Base-by-base conservation (phyloP, 2,797 vertebrate genomes). In the Chromis chromis region DNA sequence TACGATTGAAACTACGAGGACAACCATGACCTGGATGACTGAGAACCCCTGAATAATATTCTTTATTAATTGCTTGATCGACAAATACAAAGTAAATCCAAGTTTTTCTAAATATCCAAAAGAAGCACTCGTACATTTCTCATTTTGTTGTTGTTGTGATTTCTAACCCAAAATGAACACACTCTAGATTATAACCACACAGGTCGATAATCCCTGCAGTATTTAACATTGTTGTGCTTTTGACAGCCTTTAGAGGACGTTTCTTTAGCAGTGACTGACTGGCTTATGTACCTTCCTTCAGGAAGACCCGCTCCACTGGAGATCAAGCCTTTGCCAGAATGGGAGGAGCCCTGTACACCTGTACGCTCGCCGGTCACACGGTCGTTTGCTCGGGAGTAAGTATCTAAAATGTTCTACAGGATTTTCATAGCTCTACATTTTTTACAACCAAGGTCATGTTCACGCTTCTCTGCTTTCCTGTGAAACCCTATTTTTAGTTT, bases 331-430 rank as follows among this genome's bases (percentile, higher is more conserved):
- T 76, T 99, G 79, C 92, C 96, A 33, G 98, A 99, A 84, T 98
- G 96, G 96, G 98, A 98, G 87, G 98, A 99, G 92, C 93, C 97
- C 25, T 96, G 94, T 64, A 97, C 97, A 40, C 98, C 98, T 0
- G 96, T 99, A 54, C 96, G 97, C 89, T 99, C 98, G 33, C 98
- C 98, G 4, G 98, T 99, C 88, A 99, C 98, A 17, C 96, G 96
- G 90, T 96, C 97, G 82, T 99, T 99, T 76, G 95, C 97, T 83
- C 94, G 98, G 92, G 97, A 99, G 98, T 99, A 96, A 98, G 98
- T 98, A 66, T 93, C 76, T 44, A 11, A 52, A 62, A 52, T 1
- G 16, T 36, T 58, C 25, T 13, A 48, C 33, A 42, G 21, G 4
- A 9, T 72, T 76, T 16, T 27, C 19, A 31, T 54, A 70, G 42